Base-by-base conservation (phyloP, 1,140 invertebrate genomes). In the Drosophila pruinosa region DNA sequence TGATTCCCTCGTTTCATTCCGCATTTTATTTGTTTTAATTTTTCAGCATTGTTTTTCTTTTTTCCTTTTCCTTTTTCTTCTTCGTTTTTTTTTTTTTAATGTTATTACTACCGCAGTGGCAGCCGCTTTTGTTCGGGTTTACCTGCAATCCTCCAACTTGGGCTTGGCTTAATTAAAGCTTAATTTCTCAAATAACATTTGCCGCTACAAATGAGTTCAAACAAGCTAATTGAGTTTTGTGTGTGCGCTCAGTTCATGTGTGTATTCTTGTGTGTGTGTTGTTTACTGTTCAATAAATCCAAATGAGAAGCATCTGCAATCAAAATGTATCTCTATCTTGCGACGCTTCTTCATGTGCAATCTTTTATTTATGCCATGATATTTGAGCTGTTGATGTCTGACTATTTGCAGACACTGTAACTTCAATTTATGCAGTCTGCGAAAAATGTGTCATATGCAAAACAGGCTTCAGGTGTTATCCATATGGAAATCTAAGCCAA, bases 101-200 rank as follows among this genome's bases (percentile, higher is more conserved):
- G 75, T 68, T 74, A 76, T 85, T 70, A 59, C 64, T 58, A 41
- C 38, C 15, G 62, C 57, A 52, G 45, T 56, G 59, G 50, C 50
- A 70, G 39, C 17, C 45, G 68, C 64, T 70, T 70, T 76, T 54
- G 53, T 48, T 68, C 14, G 53, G 75, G 17, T 50, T 72, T 83
- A 83, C 61, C 75, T 68, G 71, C 72, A 68, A 57, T 61, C 58
- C 63, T 78, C 52, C 21, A 3, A 22, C 67, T 64, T 57, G 48
- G 24, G 58, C 75, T 54, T 72, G 75, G 72, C 75, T 88, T 81
- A 88, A 86, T 88, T 86, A 82, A 86, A 78, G 64, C 77, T 75
- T 78, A 62, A 75, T 88, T 86, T 78, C 61, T 48, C 59, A 75
- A 88, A 88, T 88, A 72, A 75, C 74, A 82, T 80, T 71, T 67